Base-by-base conservation (phyloP, 2,113 vertebrate genomes). In the Poecile atricapillus region DNA sequence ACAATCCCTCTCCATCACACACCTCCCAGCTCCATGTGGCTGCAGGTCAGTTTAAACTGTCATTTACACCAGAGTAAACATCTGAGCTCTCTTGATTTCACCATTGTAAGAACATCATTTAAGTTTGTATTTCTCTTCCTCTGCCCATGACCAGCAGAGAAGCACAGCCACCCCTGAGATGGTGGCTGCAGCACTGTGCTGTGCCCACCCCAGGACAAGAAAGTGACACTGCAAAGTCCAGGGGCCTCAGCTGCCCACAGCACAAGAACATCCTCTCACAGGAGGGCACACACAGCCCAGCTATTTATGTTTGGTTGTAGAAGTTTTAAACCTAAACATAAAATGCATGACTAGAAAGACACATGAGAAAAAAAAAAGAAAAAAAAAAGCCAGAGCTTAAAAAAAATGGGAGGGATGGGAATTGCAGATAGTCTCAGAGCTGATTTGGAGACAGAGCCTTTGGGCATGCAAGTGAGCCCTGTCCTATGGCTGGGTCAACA, bases 181-280 rank as follows among this genome's bases (percentile, higher is more conserved):
- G 5, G 0, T 82, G 67, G 31, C 49, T 80, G 49, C 44, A 69
- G 28, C 49, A 11, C 11, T 47, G 13, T 15, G 14, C 12, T 68
- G 9, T 90, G 80, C 35, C 14, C 25, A 50, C 8, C n/a, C 25
- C 35, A 43, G 50, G 55, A 73, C n/a, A 30, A 47, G 33, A 13
- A 74, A 43, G 33, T 6, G 30, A 20, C 50, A 4, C 58, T 46
- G 68, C 21, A 43, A 8, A 1, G 0, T 55, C 43, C 65, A 4
- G 0, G 1, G 56, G 30, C 28, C 39, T 15, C 2, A 3, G 18
- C 50, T 74, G 23, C 13, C 63, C 37, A 13, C 37, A 58, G 43
- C 55, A n/a, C 17, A 31, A 49, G 23, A 41, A 27, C 25, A 5
- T 22, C 33, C 46, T 65, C 39, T 62, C 60, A 15, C 19, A 18